Base-by-base conservation (phyloP, 2,797 vertebrate genomes). In the Dendrocincla tyrannina region DNA sequence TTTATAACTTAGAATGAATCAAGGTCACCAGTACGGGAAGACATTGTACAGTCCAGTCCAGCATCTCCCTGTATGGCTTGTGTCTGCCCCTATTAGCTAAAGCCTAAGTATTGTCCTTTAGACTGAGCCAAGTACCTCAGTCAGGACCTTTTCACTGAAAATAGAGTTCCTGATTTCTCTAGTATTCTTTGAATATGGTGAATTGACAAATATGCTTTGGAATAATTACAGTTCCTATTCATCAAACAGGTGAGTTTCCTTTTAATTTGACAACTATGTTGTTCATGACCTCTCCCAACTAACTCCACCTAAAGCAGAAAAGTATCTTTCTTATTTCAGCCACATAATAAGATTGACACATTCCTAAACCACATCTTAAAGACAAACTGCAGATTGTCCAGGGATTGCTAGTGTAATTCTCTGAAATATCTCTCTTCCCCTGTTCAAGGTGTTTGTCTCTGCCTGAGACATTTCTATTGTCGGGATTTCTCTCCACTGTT, bases 61-160 rank as follows among this genome's bases (percentile, higher is more conserved):
- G 15, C 49, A n/a, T 28, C 6, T 9, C 4, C 3, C 30, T n/a
- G 5, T 44, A 44, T 32, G 50, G 19, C 1, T 2, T 32, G 32
- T 2, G 11, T 66, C 28, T 69, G 19, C 9, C n/a, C 62, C n/a
- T 28, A 8, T 25, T 27, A 55, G 4, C 17, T 73, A 62, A 80
- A 80, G 11, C 33, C 58, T 59, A 68, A 49, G 27, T 28, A 44
- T 1, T 47, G 19, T 11, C 23, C 14, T 85, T 74, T 44, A 67
- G 35, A 44, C 20, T 53, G 47, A 77, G 9, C 8, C 42, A 28
- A 79, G n/a, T 56, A 47, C 20, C 13, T 4, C 4, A 44, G 7
- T 14, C 39, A 59, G 30, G 27, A 37, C 11, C 15, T 80, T 86
- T 52, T 19, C 47, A 58, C 11, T 62, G 52, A 86, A 88, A 72